Evolutionary conservation across 2,888 invertebrate genomes (phyloP), one percentile per base, ranked within the genome.

Genomic region (Stenichneumon culpator): DNA sequence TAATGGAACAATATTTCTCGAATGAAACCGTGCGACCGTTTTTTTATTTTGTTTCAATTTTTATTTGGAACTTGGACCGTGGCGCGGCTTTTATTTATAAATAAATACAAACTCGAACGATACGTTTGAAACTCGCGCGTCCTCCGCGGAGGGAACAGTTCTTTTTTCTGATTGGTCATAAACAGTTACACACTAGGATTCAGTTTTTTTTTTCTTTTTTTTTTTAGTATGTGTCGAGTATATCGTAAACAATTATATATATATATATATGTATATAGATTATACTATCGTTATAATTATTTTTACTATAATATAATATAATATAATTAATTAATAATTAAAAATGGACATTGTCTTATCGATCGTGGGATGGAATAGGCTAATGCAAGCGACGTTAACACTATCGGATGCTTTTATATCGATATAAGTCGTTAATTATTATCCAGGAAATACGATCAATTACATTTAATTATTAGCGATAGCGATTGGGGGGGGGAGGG

Each of bases 311-410:
- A 28, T 79, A 63, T 39, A 54, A 67, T 82, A 87, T 86, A 88
- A 88, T 86, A 87, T 88, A 90, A 86, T 86, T 72, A 74, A 81
- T 83, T 87, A 86, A 87, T 90, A 85, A 87, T 84, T 90, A 89
- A 91, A 90, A 92, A 91, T 91, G 91, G 91, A 92, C 91, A 89
- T 87, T 91, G 89, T 90, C 88, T 90, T 90, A 86, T 90, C 39
- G 36, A 86, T 90, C 39, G 22, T 90, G 90, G 91, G 90, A 91
- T 91, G 91, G 90, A 92, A 92, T 91, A 91, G 90, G 89, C 89
- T 91, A 90, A 39, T 89, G 89, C 89, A 91, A 91, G 91, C 91
- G 91, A 89, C 88, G 89, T 90, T 60, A 67, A 54, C 83, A 54
- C 19, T 54, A 22, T 19, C n/a, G 19, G 54, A 54, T 54, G n/a